These are phyloP conservation scores for Crax fasciolata DNA, from an alignment of 2,797 vertebrate genomes.

Conservation along the genomic window DNA sequence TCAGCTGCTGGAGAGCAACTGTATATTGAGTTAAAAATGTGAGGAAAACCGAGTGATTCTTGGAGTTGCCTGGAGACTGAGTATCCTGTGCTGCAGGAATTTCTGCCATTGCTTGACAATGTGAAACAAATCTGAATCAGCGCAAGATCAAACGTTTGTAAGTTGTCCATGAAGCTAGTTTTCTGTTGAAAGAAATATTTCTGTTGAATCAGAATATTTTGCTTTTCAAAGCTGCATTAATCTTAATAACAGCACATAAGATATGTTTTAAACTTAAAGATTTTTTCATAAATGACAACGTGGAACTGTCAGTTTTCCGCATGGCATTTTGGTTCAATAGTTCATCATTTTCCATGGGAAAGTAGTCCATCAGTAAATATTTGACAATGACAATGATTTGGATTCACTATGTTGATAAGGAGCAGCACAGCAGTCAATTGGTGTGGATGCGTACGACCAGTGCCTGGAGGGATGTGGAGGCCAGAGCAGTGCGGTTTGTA, in stretches of 20 bases:
- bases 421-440: background rate
- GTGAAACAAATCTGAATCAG: background rate
- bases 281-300: background rate
- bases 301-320: background rate
- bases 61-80: background rate
- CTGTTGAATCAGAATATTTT: background rate
- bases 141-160: background rate
- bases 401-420: background rate
- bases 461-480: background rate
- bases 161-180: background rate
- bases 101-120: background rate
- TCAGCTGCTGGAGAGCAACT: background rate
- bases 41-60: background rate
- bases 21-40: background rate
- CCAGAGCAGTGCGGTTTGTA: background rate
- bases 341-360: background rate
- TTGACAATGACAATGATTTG: background rate
- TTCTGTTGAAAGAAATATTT: background rate
- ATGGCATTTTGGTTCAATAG: fast-evolving
- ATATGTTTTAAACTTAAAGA: background rate
- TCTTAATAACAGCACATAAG: background rate
- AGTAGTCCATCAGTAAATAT: background rate
- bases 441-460: fast-evolving
- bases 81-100: background rate
- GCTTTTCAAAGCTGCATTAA: background rate